Evolutionary conservation across 2,888 invertebrate genomes (phyloP), one percentile per base, ranked within the genome.

Genomic region (Cyrtodaria siliqua): DNA sequence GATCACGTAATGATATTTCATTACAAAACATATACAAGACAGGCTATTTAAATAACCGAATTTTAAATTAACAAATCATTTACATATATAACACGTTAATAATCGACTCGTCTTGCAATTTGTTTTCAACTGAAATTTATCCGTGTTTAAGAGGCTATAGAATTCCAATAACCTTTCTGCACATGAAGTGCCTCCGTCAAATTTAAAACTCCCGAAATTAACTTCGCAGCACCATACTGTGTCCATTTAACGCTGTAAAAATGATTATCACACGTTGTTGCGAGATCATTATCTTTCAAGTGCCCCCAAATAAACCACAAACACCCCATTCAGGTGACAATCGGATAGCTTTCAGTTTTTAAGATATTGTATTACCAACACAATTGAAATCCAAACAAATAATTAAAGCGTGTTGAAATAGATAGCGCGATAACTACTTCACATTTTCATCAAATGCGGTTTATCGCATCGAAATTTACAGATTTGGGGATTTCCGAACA

Each of bases 341-440:
- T 61, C 52, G 50, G 57, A 52, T 57, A 71, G 27, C 57, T 63
- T 63, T 50, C 44, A 62, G 40, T 27, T 26, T 71, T 57, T 63
- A 59, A 63, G 62, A 62, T 44, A 44, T 16, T 16, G n/a, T 20
- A 16, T 44, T 44, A 44, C 16, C n/a, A 44, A n/a, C 27, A 76
- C 76, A 78, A 78, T 78, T 55, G 49, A 52, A 72, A 55, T 50
- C 69, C 69, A 78, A 78, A 78, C 78, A 78, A 78, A 78, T 72
- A 66, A 78, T 78, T 78, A 78, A 78, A 60, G 29, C 38, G 53
- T 60, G 60, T 78, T 72, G 77, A 77, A 72, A 78, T 27, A 56
- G 72, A 72, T 72, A 68, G 33, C 40, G 59, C 24, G 29, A 63
- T 61, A 72, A 72, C 68, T 40, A 27, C 69, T 56, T 38, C 23